These are phyloP conservation scores for Lampropteryx suffumata DNA, from an alignment of 2,888 invertebrate genomes.

Conservation along the genomic window DNA sequence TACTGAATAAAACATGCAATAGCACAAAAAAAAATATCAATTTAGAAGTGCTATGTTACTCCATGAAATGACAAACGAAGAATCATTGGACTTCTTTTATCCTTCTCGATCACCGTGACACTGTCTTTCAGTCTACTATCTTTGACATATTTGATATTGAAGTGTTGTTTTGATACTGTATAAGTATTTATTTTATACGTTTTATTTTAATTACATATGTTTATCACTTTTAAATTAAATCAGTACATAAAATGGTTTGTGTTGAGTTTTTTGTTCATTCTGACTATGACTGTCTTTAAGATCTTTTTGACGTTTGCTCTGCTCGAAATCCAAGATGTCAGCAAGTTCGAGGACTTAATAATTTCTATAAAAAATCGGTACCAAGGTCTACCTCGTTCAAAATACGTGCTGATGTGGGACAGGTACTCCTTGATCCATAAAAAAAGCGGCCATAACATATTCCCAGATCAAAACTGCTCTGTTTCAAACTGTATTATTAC, in stretches of 20 bases:
- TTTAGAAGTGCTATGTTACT: too few relatives aligned
- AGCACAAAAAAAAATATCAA: too few relatives aligned
- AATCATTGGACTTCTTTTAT: too few relatives aligned
- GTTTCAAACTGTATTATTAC: conserved; percentile 48
- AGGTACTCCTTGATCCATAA: conserved; percentile 7
- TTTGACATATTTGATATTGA: neutral
- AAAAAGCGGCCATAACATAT: conserved; percentile 23
- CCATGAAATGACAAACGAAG: too few relatives aligned
- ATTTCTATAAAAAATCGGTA: neutral
- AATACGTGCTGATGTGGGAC: conserved; percentile 47
- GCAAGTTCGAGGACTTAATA: conserved; percentile 29
- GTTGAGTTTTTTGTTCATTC: too few relatives aligned
- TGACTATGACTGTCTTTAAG: conserved; percentile 34
- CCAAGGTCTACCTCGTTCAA: conserved; percentile 15
- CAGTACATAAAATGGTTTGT: conserved; percentile 31
- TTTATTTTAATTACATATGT: conserved; percentile 1
- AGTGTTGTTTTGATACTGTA: neutral
- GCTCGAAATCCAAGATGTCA: conserved; percentile 19
- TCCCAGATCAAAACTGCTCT: conserved; percentile 36
- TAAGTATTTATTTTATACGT: neutral
- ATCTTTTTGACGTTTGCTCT: conserved; percentile 36
- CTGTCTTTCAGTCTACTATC: too few relatives aligned
- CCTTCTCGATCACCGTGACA: too few relatives aligned
- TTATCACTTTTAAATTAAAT: conserved; percentile 17
- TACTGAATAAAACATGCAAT: too few relatives aligned